phyloP scores from a whole-genome alignment of 2,888 invertebrate genomes.

The Nezara viridula region DNA sequence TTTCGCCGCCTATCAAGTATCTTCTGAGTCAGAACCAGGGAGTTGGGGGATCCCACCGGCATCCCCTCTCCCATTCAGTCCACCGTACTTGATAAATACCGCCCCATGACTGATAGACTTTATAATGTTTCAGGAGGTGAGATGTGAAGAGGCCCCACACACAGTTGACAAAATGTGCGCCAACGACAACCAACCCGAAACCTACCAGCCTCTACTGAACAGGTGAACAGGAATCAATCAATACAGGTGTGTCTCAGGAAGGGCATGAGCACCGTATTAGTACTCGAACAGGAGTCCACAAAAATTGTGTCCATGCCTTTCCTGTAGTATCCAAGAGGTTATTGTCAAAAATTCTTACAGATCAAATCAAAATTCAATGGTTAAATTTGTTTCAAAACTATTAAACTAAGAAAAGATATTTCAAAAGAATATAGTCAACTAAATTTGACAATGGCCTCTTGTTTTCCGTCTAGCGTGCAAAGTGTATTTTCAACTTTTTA shows the following conservation, averaged over 20 bases:
- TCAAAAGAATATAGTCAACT: neutral
- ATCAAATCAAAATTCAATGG: neutral
- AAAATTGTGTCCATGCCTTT: neutral
- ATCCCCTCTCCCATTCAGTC: neutral
- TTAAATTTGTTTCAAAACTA: neutral
- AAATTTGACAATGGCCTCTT: neutral
- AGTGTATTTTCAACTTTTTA: neutral
- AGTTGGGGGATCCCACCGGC: constrained; percentile 13
- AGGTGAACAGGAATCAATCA: constrained; percentile 56
- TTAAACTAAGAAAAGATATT: neutral
- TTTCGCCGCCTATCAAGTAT: neutral
- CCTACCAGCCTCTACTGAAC: constrained; percentile 63
- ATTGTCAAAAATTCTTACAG: neutral
- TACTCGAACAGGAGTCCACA: neutral
- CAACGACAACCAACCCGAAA: constrained; percentile 63
- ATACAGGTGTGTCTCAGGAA: neutral
- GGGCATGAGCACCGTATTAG: neutral
- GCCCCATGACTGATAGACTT: neutral
- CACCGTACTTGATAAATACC: neutral
- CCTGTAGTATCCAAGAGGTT: neutral
- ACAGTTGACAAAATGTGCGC: constrained; percentile 63
- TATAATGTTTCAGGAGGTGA: constrained; percentile 34
- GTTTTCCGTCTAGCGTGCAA: neutral
- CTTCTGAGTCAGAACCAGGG: constrained; percentile 9
- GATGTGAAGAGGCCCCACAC: neutral